Base-by-base conservation (phyloP, 2,113 vertebrate genomes). In the Chitala chitala region DNA sequence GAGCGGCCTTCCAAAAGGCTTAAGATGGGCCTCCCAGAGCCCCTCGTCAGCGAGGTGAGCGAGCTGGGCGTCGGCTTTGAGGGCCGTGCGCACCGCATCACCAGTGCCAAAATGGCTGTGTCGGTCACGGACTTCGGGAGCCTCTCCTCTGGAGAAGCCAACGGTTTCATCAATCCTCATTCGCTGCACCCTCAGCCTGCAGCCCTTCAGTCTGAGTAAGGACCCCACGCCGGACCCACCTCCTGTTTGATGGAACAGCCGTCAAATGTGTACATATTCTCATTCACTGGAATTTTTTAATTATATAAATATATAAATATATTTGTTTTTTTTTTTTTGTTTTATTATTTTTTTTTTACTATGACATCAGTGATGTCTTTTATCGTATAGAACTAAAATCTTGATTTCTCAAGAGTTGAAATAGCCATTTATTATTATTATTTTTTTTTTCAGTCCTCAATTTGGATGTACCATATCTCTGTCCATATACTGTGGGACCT, bases 311-410 rank as follows among this genome's bases (percentile, higher is more conserved):
- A 76, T 86, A 80, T 86, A 85, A 83, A 72, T 85, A 85, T 86
- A 88, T 87, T 79, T 82, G 71, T 76, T 59, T 77, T 72, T 75
- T 80, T 76, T 82, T 88, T 84, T 72, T 84, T 85, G 84, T 85
- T 87, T 92, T 88, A 90, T 89, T 91, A 91, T 89, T 85, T 84
- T 85, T 87, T 92, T 88, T 90, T 89, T 91, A 91, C 89, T 98
- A 98, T 96, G 96, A 99, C 97, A 96, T 99, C 97, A 99, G 94
- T 99, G 97, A 99, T 98, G 97, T 98, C 97, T 94, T 88, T 82
- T 91, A 69, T 93, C 95, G 93, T 96, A 95, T 92, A 97, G 95
- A 96, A 94, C 93, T 95, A 94, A 96, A 77, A 94, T 99, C 97
- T 98, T 99, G 97, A 94, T 98, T 98, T 98, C 92, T 93, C 96